These are phyloP conservation scores for Malurus cyaneus DNA, from an alignment of 2,113 vertebrate genomes.

Conservation along the genomic window DNA sequence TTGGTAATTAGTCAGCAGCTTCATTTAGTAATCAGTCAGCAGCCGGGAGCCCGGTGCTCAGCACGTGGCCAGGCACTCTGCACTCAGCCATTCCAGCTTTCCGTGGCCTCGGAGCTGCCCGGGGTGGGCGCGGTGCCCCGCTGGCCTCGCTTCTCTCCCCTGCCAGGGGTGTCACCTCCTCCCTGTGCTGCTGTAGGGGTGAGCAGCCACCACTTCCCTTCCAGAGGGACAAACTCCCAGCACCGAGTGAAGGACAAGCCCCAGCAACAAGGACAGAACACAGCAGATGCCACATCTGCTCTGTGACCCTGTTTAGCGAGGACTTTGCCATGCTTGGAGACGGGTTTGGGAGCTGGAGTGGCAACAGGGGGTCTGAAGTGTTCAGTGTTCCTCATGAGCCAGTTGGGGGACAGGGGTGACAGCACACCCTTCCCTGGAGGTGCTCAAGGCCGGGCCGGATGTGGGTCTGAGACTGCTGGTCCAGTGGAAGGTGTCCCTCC, in stretches of 20 bases:
- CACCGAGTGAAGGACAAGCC: neutral
- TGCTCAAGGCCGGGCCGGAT: neutral
- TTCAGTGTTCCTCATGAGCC: neutral
- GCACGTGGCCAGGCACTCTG: accelerated
- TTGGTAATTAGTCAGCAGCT: neutral
- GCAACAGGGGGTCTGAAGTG: neutral
- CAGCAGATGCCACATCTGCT: neutral
- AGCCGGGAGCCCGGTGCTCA: neutral
- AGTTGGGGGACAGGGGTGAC: neutral
- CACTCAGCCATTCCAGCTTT: accelerated
- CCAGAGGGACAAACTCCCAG: neutral
- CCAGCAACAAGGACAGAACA: neutral
- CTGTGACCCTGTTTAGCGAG: neutral
- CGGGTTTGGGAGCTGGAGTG: neutral
- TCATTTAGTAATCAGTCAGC: neutral
- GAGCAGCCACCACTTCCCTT: neutral
- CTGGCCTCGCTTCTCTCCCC: accelerated
- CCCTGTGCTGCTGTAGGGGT: neutral
- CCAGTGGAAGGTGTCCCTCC: neutral
- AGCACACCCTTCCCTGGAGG: neutral
- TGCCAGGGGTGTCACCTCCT: accelerated
- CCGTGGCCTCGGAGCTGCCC: accelerated
- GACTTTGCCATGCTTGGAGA: neutral
- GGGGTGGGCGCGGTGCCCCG: accelerated
- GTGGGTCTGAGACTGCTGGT: neutral